phyloP scores from a whole-genome alignment of 2,888 invertebrate species.

The Perizoma affinitatum region DNA sequence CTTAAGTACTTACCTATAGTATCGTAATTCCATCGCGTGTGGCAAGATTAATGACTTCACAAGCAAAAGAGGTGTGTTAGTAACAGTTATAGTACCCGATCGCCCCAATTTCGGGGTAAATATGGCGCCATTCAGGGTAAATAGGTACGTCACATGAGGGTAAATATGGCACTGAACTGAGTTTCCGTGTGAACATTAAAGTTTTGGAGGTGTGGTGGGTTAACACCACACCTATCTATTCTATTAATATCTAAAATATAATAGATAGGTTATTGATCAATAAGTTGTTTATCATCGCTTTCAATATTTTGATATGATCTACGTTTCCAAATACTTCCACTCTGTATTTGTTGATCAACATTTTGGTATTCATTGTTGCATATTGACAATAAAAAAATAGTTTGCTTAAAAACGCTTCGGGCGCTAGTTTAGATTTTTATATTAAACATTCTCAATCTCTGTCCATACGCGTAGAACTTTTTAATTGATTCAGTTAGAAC shows the following conservation, averaged over 20 bases:
- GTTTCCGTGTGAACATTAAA: conserved; percentile 26
- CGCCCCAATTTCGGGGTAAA: conserved; percentile 38
- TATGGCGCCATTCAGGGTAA: conserved; percentile 31
- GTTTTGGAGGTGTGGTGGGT: conserved; percentile 2
- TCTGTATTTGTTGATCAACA: too few relatives aligned
- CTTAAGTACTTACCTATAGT: conserved; percentile 35
- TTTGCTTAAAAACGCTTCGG: too few relatives aligned
- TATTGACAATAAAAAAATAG: too few relatives aligned
- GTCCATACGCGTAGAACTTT: too few relatives aligned
- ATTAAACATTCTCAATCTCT: too few relatives aligned
- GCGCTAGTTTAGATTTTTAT: too few relatives aligned
- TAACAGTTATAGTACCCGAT: conserved; percentile 27
- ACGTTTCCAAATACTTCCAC: too few relatives aligned
- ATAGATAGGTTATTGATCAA: conserved; percentile 9
- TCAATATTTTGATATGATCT: too few relatives aligned
- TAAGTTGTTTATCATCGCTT: background rate
- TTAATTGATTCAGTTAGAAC: too few relatives aligned
- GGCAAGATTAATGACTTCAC: conserved; percentile 48
- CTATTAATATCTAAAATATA: background rate
- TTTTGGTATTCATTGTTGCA: too few relatives aligned
- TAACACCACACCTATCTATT: too few relatives aligned
- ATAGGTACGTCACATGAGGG: conserved; percentile 9
- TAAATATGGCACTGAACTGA: conserved; percentile 16
- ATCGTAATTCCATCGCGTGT: conserved; percentile 49
- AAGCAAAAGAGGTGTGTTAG: conserved; percentile 46